phyloP scores from a whole-genome alignment of 2,888 invertebrate genomes.

The Pelosia muscerda region DNA sequence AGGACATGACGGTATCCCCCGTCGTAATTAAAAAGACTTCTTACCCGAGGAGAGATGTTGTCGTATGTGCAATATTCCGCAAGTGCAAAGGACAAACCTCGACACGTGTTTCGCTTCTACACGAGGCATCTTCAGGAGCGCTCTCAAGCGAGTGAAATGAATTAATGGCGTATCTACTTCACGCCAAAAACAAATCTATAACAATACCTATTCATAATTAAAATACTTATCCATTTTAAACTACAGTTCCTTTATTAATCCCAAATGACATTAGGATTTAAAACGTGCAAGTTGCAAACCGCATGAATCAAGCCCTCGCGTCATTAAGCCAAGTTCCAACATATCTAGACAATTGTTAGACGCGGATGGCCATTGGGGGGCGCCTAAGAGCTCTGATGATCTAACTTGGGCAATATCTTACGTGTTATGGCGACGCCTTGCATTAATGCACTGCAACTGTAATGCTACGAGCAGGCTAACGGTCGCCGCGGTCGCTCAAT shows the following conservation, averaged over 20 bases:
- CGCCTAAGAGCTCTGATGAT: slow-evolving; percentile 71
- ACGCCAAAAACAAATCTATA: neutral
- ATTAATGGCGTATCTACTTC: too few species aligned
- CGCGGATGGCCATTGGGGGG: slow-evolving; percentile 62
- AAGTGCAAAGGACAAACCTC: too few species aligned
- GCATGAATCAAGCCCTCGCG: slow-evolving; percentile 67
- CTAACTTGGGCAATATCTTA: slow-evolving; percentile 78
- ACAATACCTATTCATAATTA: slow-evolving; percentile 24
- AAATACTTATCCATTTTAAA: slow-evolving; percentile 15
- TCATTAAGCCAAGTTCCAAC: slow-evolving; percentile 66
- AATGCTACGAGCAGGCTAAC: slow-evolving; percentile 45
- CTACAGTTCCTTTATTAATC: slow-evolving; percentile 31
- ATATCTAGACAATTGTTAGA: slow-evolving; percentile 59
- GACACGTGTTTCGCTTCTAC: too few species aligned
- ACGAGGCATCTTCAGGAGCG: too few species aligned
- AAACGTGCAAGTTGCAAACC: slow-evolving; percentile 52
- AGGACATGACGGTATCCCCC: too few species aligned
- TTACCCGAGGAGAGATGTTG: too few species aligned
- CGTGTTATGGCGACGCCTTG: slow-evolving; percentile 71
- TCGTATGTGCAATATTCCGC: too few species aligned
- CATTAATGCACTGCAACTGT: slow-evolving; percentile 67
- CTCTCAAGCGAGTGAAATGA: too few species aligned
- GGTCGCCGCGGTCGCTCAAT: slow-evolving; percentile 45
- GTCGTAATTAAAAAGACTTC: too few species aligned
- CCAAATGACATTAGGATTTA: slow-evolving; percentile 40